phyloP scores from a whole-genome alignment of 1,140 invertebrate genomes.

The Drosophila nannoptera region DNA sequence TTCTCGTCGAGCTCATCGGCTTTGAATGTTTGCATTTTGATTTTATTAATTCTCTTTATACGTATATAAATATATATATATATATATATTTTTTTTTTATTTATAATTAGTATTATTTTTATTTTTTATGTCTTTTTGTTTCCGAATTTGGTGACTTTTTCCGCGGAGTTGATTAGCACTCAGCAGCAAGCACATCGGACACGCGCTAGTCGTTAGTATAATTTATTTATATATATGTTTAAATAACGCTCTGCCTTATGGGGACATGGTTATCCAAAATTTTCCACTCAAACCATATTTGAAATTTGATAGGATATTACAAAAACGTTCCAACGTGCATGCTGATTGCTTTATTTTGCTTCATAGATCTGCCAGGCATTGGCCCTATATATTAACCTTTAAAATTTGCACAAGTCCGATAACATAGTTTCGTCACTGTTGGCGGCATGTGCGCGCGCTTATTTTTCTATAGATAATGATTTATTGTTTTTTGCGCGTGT shows the following conservation, averaged over 20 bases:
- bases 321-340: conserved; percentile 31
- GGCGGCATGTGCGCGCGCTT: neutral
- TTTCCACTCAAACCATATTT: conserved; percentile 36
- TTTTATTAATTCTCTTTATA: conserved; percentile 1
- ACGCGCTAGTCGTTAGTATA: conserved; percentile 67
- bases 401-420: conserved; percentile 9
- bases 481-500: conserved; percentile 9
- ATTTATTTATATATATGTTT: conserved; percentile 57
- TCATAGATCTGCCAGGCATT: neutral
- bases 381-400: no score
- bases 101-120: conserved; percentile 5
- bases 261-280: conserved; percentile 18
- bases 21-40: conserved; percentile 65
- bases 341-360: conserved; percentile 6
- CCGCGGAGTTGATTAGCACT: conserved; percentile 53
- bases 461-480: conserved; percentile 16
- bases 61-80: neutral
- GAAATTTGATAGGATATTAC: neutral
- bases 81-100: neutral
- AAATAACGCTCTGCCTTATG: conserved; percentile 32
- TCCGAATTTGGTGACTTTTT: conserved; percentile 17
- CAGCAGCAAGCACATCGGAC: conserved; percentile 33
- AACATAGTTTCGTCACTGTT: conserved; percentile 32
- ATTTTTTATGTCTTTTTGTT: conserved; percentile 12
- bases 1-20: conserved; percentile 65